Percentiles rank a stretch among this genome's conserved stretches.
phyloP scores from a whole-genome alignment of 2,797 vertebrate species.

The Taeniopygia guttata region DNA sequence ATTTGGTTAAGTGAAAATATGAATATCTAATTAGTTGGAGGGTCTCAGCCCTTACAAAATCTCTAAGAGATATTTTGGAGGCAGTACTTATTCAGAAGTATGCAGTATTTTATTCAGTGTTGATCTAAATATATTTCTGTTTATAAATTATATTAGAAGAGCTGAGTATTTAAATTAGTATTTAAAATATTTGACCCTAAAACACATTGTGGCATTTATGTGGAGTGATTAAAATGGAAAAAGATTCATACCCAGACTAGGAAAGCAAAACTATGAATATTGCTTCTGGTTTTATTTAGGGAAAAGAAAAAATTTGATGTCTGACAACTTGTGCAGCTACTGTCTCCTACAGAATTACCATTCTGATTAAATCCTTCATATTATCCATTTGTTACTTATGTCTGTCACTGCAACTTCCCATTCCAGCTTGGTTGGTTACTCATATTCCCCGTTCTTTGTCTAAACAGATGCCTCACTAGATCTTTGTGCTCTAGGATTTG shows the following conservation, averaged over 20 bases:
- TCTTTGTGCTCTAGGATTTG: background rate
- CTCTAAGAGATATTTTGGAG: background rate
- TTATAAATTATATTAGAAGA: background rate
- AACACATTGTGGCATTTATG: background rate
- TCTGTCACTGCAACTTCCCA: background rate
- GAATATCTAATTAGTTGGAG: background rate
- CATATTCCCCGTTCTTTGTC: background rate
- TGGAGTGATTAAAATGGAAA: background rate
- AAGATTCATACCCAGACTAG: background rate
- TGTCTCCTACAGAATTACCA: background rate
- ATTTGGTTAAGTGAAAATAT: background rate
- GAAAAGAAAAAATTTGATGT: background rate
- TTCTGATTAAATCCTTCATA: background rate
- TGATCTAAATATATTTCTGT: background rate
- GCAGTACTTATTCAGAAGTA: background rate
- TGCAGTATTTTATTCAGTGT: background rate
- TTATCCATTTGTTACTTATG: background rate
- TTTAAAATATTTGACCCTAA: background rate
- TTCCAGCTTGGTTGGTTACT: slow-evolving; percentile 20
- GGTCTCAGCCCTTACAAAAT: background rate
- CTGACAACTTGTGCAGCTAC: background rate
- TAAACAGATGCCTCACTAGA: background rate
- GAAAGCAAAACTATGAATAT: background rate
- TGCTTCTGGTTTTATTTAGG: background rate
- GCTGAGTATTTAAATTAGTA: background rate